Percentiles rank a stretch among this genome's conserved stretches.
Conservation (phyloP, 2,888 invertebrate species). For the Drosophila picticornis region DNA sequence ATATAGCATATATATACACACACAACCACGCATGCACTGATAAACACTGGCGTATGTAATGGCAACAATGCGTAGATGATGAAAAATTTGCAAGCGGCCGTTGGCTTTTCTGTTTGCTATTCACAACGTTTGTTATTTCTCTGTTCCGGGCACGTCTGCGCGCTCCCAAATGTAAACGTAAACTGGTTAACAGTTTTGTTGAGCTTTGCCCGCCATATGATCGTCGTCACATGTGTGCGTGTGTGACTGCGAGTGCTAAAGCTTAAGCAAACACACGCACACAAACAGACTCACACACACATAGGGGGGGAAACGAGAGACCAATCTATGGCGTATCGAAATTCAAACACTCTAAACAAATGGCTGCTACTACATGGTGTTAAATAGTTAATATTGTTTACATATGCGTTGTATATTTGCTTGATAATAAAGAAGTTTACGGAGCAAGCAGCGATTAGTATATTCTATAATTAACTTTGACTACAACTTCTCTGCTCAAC, state of each 20-base stretch:
- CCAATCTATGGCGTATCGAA: constrained; percentile 60
- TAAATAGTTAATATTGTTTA: constrained; percentile 18
- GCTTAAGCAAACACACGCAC: constrained; percentile 59
- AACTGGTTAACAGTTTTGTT: constrained; percentile 74
- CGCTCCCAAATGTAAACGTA: constrained; percentile 72
- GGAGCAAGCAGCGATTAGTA: not conserved
- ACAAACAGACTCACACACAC: constrained; percentile 30
- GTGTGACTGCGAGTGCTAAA: constrained; percentile 56
- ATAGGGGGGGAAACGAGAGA: constrained; percentile 35
- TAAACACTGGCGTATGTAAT: constrained; percentile 39
- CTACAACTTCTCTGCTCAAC: not conserved
- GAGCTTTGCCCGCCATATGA: constrained; percentile 62
- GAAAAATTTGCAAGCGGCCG: constrained; percentile 46
- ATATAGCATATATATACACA: constrained; percentile 19
- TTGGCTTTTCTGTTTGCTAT: constrained; percentile 33
- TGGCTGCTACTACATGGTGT: constrained; percentile 17
- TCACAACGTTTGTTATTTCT: constrained; percentile 23
- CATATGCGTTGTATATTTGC: not conserved
- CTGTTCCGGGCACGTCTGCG: constrained; percentile 69
- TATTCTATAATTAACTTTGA: constrained; percentile 15
- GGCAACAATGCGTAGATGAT: constrained; percentile 48
- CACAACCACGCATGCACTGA: constrained; percentile 46
- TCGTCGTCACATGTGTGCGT: constrained; percentile 54
- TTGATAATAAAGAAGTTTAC: not conserved
- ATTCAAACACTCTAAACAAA: constrained; percentile 56